Evolutionary conservation across 2,888 invertebrate species (phyloP).

Genomic region (Rotaria socialis): DNA sequence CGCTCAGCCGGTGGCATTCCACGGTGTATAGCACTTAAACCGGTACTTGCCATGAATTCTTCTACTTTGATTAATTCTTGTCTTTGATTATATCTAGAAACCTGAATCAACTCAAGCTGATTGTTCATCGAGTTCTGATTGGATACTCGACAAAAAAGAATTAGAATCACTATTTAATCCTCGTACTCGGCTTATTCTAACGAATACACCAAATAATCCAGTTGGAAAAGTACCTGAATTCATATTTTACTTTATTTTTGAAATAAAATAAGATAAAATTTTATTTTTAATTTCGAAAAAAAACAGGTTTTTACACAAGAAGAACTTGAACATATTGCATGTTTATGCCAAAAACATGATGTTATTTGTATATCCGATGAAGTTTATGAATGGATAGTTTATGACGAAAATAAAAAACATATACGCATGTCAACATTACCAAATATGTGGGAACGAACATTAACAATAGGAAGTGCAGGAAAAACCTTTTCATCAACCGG

Average conservation of each 20-base stretch:
- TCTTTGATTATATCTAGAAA: too few species aligned
- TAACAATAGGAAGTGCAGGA: slow-evolving; percentile 65
- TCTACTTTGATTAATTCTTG: too few species aligned
- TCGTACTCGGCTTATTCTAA: slow-evolving; percentile 85
- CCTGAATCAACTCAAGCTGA: neutral
- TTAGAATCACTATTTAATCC: slow-evolving; percentile 73
- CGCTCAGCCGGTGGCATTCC: slow-evolving; percentile 78
- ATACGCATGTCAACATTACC: slow-evolving; percentile 72
- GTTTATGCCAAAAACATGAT: slow-evolving; percentile 84
- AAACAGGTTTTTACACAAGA: slow-evolving; percentile 57
- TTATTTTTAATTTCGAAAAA: neutral
- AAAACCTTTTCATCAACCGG: slow-evolving; percentile 24
- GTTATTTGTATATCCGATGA: slow-evolving; percentile 88
- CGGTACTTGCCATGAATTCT: too few species aligned
- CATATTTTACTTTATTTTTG: too few species aligned
- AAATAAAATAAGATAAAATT: too few species aligned
- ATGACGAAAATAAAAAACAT: slow-evolving; percentile 64
- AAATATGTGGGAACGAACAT: slow-evolving; percentile 93
- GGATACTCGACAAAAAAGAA: slow-evolving; percentile 78
- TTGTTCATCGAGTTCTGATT: slow-evolving; percentile 66
- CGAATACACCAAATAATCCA: slow-evolving; percentile 98
- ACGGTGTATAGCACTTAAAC: slow-evolving; percentile 73
- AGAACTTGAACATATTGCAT: slow-evolving; percentile 68
- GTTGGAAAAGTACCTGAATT: slow-evolving; percentile 75
- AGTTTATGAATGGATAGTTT: slow-evolving; percentile 95